Conservation (phyloP, 2,113 vertebrate species). For the Cheirogaleus medius region DNA sequence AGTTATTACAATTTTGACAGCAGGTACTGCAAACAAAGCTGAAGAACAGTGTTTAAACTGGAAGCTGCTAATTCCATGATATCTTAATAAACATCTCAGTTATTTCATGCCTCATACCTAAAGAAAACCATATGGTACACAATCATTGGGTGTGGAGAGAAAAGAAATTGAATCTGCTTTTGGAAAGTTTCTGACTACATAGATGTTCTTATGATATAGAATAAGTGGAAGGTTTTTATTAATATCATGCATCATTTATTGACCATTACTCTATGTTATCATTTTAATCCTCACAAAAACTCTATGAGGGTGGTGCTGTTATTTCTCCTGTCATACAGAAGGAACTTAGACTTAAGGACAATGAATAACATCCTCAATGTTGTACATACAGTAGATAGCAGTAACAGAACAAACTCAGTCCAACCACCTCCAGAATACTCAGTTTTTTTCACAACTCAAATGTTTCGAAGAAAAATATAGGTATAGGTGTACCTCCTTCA, state of each 20-base stretch:
- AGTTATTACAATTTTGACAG: not conserved
- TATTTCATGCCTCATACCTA: not conserved
- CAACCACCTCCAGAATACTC: not conserved
- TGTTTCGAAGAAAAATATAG: not conserved
- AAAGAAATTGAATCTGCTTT: not conserved
- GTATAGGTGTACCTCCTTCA: not conserved
- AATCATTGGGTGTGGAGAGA: not conserved
- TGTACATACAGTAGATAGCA: not conserved
- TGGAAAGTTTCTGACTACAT: not conserved
- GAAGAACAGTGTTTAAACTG: not conserved
- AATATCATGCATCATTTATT: not conserved
- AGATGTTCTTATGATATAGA: not conserved
- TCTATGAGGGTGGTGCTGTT: not conserved
- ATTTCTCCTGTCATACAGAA: not conserved
- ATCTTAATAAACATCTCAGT: not conserved
- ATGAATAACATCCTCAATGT: not conserved
- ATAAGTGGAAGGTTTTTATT: not conserved
- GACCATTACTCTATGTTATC: not conserved
- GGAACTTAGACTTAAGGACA: not conserved
- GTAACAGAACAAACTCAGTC: not conserved
- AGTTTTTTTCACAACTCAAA: not conserved
- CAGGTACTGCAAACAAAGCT: not conserved
- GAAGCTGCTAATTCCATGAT: not conserved
- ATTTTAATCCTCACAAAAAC: not conserved
- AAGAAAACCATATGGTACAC: not conserved